Percentiles rank a stretch among this genome's conserved stretches.
Conservation (phyloP, 2,888 invertebrate species). For the Leptinotarsa haldemani region DNA sequence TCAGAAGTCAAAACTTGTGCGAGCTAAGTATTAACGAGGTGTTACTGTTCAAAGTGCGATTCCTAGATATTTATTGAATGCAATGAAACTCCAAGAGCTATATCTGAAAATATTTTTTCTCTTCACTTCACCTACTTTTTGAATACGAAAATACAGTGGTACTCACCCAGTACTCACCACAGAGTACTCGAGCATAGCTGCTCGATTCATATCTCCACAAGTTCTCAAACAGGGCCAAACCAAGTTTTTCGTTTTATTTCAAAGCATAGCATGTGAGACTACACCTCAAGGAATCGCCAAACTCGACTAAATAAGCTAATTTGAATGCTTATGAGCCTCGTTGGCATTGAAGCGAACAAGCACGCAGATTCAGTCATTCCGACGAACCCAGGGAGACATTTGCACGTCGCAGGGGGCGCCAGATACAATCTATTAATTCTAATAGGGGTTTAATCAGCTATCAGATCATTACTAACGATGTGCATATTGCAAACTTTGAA, state of each 20-base stretch:
- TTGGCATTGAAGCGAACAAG: conserved; percentile 34
- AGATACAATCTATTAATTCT: conserved; percentile 45
- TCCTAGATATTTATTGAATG: too few species aligned
- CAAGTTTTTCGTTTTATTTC: background rate
- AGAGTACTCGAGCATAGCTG: too few species aligned
- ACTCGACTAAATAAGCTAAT: conserved; percentile 33
- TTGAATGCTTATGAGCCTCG: conserved; percentile 31
- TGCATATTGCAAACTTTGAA: conserved; percentile 45
- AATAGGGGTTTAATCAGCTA: conserved; percentile 42
- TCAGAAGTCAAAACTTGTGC: too few species aligned
- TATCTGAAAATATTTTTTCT: too few species aligned
- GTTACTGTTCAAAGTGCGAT: too few species aligned
- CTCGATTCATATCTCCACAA: too few species aligned
- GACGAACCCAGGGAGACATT: conserved; percentile 29
- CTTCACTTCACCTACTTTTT: too few species aligned
- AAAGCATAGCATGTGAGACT: background rate
- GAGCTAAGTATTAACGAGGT: too few species aligned
- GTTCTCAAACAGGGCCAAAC: too few species aligned
- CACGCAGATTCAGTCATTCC: conserved; percentile 37
- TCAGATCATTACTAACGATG: conserved; percentile 44
- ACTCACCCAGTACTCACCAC: too few species aligned
- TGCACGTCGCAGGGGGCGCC: conserved; percentile 29
- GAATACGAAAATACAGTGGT: too few species aligned
- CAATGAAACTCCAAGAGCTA: too few species aligned
- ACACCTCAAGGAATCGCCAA: conserved; percentile 17